Evolutionary conservation across 2,888 invertebrate species (phyloP).

Genomic region (Artemia sinica): DNA sequence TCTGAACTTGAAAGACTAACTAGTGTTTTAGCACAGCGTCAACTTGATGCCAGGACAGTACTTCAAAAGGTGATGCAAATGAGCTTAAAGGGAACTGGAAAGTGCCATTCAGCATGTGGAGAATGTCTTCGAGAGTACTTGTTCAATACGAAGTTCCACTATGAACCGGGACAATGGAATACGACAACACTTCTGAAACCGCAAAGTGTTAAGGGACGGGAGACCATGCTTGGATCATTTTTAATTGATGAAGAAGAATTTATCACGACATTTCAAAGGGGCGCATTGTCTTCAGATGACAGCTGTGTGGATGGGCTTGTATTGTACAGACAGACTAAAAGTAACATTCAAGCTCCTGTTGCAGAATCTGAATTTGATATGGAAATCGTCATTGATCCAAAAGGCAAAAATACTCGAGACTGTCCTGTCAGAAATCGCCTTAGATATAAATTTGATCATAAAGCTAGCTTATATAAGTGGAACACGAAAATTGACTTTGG

Average conservation of each 20-base stretch:
- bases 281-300: not conserved
- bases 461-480: not conserved
- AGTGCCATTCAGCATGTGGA: not conserved
- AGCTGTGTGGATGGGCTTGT: not conserved
- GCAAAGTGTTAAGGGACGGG: not conserved
- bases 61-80: constrained; percentile 10
- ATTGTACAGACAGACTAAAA: not conserved
- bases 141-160: not conserved
- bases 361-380: constrained; percentile 1
- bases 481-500: not conserved
- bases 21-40: not conserved
- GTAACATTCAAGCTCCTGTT: not conserved
- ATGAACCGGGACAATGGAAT: not conserved
- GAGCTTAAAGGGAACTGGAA: constrained; percentile 2
- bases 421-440: not conserved
- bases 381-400: constrained; percentile 1
- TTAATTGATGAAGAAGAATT: not conserved
- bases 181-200: not conserved
- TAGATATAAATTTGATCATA: not conserved
- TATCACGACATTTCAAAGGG: not conserved
- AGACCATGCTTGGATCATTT: constrained; percentile 1
- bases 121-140: not conserved
- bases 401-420: not conserved
- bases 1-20: constrained; percentile 11
- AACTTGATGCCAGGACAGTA: not conserved